Evolutionary conservation across 92 coral and sea anemone species (phyloP).

Genomic region (Pocillopora meandrina): DNA sequence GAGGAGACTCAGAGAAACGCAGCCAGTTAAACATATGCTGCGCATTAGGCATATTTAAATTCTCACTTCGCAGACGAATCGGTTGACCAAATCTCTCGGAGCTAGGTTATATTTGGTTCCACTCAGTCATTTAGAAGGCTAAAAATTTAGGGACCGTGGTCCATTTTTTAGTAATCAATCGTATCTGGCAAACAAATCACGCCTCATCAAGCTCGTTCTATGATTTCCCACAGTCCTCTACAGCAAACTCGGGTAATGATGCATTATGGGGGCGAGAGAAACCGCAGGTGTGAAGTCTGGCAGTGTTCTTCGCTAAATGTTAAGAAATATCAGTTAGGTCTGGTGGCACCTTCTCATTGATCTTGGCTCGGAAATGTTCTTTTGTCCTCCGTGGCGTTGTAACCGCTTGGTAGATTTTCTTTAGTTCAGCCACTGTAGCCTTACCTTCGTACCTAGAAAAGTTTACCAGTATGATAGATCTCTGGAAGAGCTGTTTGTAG

Average conservation of each 20-base stretch:
- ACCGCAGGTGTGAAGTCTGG: conserved; percentile 75
- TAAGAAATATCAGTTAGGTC: conserved; percentile 47
- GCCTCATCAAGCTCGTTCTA: too few species aligned
- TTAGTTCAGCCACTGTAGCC: conserved; percentile 91
- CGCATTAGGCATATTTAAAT: too few species aligned
- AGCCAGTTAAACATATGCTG: too few species aligned
- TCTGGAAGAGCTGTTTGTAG: conserved; percentile 88
- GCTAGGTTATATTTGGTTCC: too few species aligned
- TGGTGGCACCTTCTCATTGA: conserved; percentile 23
- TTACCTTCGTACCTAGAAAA: conserved; percentile 91
- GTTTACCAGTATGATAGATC: conserved; percentile 97
- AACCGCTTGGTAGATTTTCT: conserved; percentile 93
- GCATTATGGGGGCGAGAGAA: conserved; percentile 77
- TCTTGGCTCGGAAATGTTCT: conserved; percentile 73
- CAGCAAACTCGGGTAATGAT: background rate
- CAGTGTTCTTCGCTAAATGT: conserved; percentile 63
- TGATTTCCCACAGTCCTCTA: conserved; percentile 9
- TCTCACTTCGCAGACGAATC: too few species aligned
- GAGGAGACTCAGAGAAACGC: too few species aligned
- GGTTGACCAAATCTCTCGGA: too few species aligned
- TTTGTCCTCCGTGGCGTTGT: conserved; percentile 98
- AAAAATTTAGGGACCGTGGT: too few species aligned
- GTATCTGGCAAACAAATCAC: too few species aligned
- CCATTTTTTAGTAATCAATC: too few species aligned
- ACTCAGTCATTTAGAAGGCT: too few species aligned